Evolutionary conservation across 2,888 invertebrate genomes (phyloP).

Genomic region (Willowsia nigromaculata): DNA sequence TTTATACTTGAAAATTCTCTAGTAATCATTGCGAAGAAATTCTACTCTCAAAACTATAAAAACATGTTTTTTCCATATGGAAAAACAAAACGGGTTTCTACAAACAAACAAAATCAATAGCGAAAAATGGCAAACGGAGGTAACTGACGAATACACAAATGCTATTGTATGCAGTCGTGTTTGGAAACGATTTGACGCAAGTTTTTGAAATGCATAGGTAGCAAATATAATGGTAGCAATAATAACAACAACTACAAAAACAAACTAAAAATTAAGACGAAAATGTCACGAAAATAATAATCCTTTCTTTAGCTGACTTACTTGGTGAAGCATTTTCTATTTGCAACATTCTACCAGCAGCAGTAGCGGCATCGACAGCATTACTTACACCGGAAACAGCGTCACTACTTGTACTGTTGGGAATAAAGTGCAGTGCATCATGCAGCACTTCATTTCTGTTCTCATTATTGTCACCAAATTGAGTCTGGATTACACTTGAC

Average conservation of each 20-base stretch:
- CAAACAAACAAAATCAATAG: no score
- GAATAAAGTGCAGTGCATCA: background rate
- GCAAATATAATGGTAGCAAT: no score
- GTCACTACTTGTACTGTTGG: conserved; percentile 44
- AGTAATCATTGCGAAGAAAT: conserved; percentile 12
- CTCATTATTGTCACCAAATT: conserved; percentile 49
- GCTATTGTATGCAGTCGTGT: background rate
- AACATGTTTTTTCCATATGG: background rate
- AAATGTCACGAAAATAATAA: background rate
- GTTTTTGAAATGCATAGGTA: no score
- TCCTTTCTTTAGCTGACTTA: conserved; percentile 61
- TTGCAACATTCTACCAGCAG: conserved; percentile 69
- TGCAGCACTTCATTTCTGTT: background rate
- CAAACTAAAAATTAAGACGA: conserved; percentile 8
- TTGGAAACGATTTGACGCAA: no score
- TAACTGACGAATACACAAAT: background rate
- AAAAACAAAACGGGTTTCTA: background rate
- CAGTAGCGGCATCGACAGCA: conserved; percentile 45
- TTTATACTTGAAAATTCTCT: background rate
- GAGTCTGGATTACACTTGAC: conserved; percentile 66
- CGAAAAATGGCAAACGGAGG: no score
- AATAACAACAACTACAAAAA: background rate
- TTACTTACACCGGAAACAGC: conserved; percentile 45
- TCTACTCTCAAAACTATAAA: conserved; percentile 1
- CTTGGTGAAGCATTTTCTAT: conserved; percentile 71